Conservation (phyloP, 2,888 invertebrate genomes). For the Conus canariensis region DNA sequence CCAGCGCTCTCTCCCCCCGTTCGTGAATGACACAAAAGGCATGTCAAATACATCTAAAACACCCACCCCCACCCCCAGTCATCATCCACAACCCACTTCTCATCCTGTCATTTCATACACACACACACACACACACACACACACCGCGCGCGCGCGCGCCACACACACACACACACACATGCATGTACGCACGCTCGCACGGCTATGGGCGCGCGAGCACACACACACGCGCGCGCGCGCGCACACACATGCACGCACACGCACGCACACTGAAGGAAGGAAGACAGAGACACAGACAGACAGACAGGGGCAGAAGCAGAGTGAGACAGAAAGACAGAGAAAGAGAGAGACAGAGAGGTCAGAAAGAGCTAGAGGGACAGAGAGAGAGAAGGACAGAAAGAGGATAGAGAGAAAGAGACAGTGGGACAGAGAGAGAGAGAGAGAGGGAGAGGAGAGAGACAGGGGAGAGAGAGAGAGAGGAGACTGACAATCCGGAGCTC, state of each 20-base stretch:
- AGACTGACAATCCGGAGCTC: too few species aligned
- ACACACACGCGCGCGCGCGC: background rate
- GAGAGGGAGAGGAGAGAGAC: too few species aligned
- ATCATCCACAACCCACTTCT: too few species aligned
- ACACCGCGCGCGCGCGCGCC: too few species aligned
- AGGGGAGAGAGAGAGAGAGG: too few species aligned
- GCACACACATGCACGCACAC: background rate
- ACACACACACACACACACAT: background rate
- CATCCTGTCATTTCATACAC: background rate
- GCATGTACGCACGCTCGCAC: background rate
- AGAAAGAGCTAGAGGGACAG: background rate
- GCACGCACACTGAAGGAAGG: background rate
- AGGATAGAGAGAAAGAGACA: too few species aligned
- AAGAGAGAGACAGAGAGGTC: background rate
- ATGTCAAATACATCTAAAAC: too few species aligned
- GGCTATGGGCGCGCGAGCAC: background rate
- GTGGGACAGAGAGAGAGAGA: too few species aligned
- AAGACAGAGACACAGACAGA: background rate
- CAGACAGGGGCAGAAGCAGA: background rate
- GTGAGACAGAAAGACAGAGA: background rate
- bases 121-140: constrained; percentile 1
- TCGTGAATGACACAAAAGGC: too few species aligned
- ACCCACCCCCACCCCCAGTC: too few species aligned
- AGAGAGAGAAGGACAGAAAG: too few species aligned
- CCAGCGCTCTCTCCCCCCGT: too few species aligned